A percentile compares a stretch with the other conserved stretches of the same genome.
Evolutionary conservation across 2,113 vertebrate species (phyloP).

Genomic region (Gnathonemus echidnorhynchus): DNA sequence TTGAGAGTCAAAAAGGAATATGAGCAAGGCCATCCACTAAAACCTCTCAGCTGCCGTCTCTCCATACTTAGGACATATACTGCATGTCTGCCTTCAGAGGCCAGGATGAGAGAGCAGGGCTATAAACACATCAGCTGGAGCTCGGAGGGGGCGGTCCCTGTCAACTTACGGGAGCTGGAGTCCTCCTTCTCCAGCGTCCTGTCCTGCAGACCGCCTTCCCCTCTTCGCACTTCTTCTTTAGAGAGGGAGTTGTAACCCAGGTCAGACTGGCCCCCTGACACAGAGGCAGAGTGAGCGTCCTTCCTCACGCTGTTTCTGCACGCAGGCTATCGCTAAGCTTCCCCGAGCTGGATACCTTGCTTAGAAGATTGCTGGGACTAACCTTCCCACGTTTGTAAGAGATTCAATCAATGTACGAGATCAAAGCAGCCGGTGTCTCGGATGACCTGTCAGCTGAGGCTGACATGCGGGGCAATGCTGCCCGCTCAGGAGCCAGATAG

Average conservation of each 20-base stretch:
- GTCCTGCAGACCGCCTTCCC: conserved; percentile 58
- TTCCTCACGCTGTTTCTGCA: not conserved
- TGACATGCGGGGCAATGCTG: not conserved
- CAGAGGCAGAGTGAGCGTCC: conserved; percentile 15
- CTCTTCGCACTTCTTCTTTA: conserved; percentile 80
- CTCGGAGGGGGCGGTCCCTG: not conserved
- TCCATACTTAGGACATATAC: not conserved
- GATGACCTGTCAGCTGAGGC: not conserved
- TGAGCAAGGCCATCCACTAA: not conserved
- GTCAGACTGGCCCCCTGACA: conserved; percentile 80
- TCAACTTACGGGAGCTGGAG: conserved; percentile 74
- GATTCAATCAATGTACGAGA: not conserved
- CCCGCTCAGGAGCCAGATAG: too few species aligned
- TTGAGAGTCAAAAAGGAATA: not conserved
- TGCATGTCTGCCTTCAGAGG: not conserved
- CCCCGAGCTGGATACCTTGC: not conserved
- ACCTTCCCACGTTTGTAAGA: not conserved
- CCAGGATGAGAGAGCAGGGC: not conserved
- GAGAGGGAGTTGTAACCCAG: conserved; percentile 78
- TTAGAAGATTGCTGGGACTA: not conserved
- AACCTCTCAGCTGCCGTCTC: not conserved
- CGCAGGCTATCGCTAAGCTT: not conserved
- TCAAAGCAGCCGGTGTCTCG: not conserved
- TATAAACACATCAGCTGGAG: not conserved
- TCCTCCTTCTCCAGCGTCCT: conserved; percentile 62